Evolutionary conservation across 2,888 invertebrate species (phyloP).

Genomic region (Eristalinus sepulchralis): DNA sequence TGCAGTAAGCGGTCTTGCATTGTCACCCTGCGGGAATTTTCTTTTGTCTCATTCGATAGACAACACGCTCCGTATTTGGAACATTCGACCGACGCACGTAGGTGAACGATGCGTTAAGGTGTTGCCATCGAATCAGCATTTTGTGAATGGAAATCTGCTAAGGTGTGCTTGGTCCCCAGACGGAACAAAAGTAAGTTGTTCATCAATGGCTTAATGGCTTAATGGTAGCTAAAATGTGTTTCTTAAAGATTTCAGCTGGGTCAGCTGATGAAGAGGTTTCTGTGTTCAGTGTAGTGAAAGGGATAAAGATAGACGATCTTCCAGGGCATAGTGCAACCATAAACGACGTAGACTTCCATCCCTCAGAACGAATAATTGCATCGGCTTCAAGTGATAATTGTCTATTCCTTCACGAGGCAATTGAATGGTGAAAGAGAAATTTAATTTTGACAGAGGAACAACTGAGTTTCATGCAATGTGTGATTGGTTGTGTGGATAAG

Average conservation of each 20-base stretch:
- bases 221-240: background rate
- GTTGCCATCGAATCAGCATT: slow-evolving; percentile 96
- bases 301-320: slow-evolving; percentile 76
- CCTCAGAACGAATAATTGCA: slow-evolving; percentile 3
- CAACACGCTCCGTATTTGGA: slow-evolving; percentile 96
- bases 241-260: slow-evolving; percentile 85
- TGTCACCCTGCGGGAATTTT: slow-evolving; percentile 86
- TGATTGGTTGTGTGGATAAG: background rate
- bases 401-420: slow-evolving; percentile 97
- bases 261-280: slow-evolving; percentile 92
- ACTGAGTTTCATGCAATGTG: background rate
- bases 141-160: slow-evolving; percentile 97
- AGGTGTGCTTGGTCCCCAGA: slow-evolving; percentile 96
- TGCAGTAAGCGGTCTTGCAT: slow-evolving; percentile 93
- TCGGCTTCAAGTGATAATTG: slow-evolving; percentile 94
- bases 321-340: slow-evolving; percentile 16
- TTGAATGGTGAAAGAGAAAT: slow-evolving; percentile 78
- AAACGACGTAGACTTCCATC: slow-evolving; percentile 27
- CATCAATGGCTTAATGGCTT: no score
- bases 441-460: background rate
- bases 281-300: slow-evolving; percentile 95
- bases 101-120: slow-evolving; percentile 95
- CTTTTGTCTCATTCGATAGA: slow-evolving; percentile 99
- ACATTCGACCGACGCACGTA: slow-evolving; percentile 96
- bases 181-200: slow-evolving; percentile 89